phyloP scores from a whole-genome alignment of 2,797 vertebrate genomes.

The Chloroceryle amazona region DNA sequence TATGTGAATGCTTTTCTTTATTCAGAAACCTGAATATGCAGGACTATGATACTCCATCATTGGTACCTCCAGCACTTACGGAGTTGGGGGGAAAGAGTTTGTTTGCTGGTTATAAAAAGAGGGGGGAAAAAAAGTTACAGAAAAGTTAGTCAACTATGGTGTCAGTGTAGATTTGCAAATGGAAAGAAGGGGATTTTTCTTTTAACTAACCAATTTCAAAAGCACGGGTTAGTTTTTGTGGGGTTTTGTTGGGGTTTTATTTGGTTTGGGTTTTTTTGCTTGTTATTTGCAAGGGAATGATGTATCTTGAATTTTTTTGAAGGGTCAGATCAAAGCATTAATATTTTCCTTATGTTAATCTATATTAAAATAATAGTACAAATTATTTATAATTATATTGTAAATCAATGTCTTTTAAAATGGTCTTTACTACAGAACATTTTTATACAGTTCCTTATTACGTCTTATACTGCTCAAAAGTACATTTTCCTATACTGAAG shows the following conservation, averaged over 20 bases:
- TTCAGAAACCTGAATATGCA: slow-evolving; percentile 38
- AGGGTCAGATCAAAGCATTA: background rate
- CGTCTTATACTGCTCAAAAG: background rate
- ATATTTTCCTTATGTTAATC: background rate
- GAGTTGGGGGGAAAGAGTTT: background rate
- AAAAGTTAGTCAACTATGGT: background rate
- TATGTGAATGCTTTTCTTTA: background rate
- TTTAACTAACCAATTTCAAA: background rate
- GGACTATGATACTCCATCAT: background rate
- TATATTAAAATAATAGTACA: background rate
- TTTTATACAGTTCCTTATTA: background rate
- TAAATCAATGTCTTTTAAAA: background rate
- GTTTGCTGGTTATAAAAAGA: background rate
- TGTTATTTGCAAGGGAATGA: background rate
- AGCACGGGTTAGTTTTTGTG: background rate
- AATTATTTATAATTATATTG: background rate
- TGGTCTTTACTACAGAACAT: background rate
- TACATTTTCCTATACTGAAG: background rate
- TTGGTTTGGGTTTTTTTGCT: background rate
- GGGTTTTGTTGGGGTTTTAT: too few relatives aligned
- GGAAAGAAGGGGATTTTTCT: background rate
- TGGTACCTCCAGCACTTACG: background rate
- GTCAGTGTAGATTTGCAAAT: background rate
- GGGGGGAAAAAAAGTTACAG: background rate
- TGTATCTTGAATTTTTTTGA: background rate